Evolutionary conservation across 2,888 invertebrate genomes (phyloP).

Genomic region (Philopedon plagiatum): DNA sequence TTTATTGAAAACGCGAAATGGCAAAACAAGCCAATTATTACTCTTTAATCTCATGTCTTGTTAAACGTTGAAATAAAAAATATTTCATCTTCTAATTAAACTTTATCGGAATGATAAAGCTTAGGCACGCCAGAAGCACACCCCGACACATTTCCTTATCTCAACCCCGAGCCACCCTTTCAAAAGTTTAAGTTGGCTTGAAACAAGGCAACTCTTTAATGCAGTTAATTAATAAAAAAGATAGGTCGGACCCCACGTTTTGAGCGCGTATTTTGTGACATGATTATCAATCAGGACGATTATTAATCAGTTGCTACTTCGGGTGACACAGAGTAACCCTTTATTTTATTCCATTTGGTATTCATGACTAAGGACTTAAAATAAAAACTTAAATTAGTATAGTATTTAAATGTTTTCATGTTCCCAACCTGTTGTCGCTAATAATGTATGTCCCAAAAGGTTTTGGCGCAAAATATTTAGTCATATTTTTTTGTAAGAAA

Average conservation of each 20-base stretch:
- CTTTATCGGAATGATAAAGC: too few species aligned
- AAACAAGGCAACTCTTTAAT: slow-evolving; percentile 63
- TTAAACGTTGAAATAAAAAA: not conserved
- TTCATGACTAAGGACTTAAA: not conserved
- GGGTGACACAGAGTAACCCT: slow-evolving; percentile 30
- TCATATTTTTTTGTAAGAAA: too few species aligned
- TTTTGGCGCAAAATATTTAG: too few species aligned
- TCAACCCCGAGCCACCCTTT: slow-evolving; percentile 51
- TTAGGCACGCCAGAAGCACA: not conserved
- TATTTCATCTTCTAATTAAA: not conserved
- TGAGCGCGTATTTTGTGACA: slow-evolving; percentile 50
- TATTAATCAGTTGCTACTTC: slow-evolving; percentile 52
- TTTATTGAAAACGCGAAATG: too few species aligned
- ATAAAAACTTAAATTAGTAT: too few species aligned
- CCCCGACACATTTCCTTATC: slow-evolving; percentile 58
- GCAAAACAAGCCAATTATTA: too few species aligned
- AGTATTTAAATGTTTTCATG: too few species aligned
- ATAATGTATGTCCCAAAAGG: too few species aligned
- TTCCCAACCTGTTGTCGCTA: too few species aligned
- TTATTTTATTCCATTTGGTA: slow-evolving; percentile 3
- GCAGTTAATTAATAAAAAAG: slow-evolving; percentile 65
- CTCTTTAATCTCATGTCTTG: too few species aligned
- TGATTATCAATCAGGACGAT: slow-evolving; percentile 54
- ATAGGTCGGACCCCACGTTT: slow-evolving; percentile 59
- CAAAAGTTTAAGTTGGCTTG: slow-evolving; percentile 49